Evolutionary conservation across 1,140 invertebrate genomes (phyloP).

Genomic region (Drosophila asahinai): DNA sequence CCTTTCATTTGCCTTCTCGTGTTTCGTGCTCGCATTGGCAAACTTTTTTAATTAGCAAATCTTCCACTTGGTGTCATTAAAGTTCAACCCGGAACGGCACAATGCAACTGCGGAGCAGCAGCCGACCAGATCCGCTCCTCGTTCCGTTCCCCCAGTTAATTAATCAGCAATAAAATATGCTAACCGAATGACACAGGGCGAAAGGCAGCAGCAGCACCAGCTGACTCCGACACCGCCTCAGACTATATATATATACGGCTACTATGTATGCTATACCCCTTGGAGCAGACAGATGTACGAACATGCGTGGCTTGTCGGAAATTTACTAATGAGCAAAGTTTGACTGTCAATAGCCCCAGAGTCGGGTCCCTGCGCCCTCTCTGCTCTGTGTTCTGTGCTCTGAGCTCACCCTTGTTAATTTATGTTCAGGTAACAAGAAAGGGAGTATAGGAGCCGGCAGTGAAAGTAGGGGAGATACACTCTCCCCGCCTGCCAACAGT

Average conservation of each 20-base stretch:
- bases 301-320: slow-evolving; percentile 61
- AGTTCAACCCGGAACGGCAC: slow-evolving; percentile 56
- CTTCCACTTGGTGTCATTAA: slow-evolving; percentile 57
- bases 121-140: slow-evolving; percentile 7
- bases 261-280: slow-evolving; percentile 8
- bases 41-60: slow-evolving; percentile 82
- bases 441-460: slow-evolving; percentile 12
- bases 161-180: slow-evolving; percentile 80
- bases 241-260: not conserved
- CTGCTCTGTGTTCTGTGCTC: not conserved
- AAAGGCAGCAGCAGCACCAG: slow-evolving; percentile 13
- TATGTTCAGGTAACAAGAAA: slow-evolving; percentile 70
- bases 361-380: not conserved
- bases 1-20: slow-evolving; percentile 17
- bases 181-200: slow-evolving; percentile 59
- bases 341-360: slow-evolving; percentile 48
- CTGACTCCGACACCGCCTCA: slow-evolving; percentile 6
- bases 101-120: slow-evolving; percentile 46
- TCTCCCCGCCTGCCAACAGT: not conserved
- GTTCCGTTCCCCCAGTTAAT: slow-evolving; percentile 58
- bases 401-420: slow-evolving; percentile 44
- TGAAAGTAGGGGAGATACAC: not conserved
- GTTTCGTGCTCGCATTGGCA: slow-evolving; percentile 27
- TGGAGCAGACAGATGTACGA: slow-evolving; percentile 29
- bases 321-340: slow-evolving; percentile 82